phyloP scores from a whole-genome alignment of 2,888 invertebrate genomes.

The Agriopis marginaria region DNA sequence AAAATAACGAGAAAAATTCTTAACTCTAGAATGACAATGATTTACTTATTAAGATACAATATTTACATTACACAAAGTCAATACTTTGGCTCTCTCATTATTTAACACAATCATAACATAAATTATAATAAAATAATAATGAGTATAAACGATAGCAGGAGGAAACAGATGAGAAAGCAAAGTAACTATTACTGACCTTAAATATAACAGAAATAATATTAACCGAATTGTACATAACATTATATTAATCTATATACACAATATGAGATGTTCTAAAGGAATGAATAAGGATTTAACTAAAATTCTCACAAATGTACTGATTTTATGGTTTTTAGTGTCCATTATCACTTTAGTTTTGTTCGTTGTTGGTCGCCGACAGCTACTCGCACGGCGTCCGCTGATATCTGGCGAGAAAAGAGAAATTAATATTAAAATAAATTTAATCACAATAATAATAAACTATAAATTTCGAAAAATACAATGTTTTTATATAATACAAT shows the following conservation, averaged over 20 bases:
- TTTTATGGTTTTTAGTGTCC: constrained; percentile 66
- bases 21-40: constrained; percentile 73
- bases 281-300: constrained; percentile 66
- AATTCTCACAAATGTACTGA: constrained; percentile 62
- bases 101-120: constrained; percentile 50
- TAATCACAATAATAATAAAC: neutral
- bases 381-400: constrained; percentile 81
- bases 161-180: constrained; percentile 59
- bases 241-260: constrained; percentile 71
- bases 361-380: constrained; percentile 79
- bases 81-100: constrained; percentile 79
- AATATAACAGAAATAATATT: constrained; percentile 53
- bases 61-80: constrained; percentile 76
- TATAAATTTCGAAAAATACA: too few species aligned
- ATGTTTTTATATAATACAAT: too few species aligned
- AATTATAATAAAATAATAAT: constrained; percentile 56
- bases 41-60: constrained; percentile 61
- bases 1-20: constrained; percentile 66
- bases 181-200: constrained; percentile 64
- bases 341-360: constrained; percentile 74
- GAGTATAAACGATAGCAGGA: constrained; percentile 59
- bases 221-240: constrained; percentile 68
- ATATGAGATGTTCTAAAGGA: constrained; percentile 67
- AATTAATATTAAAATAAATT: neutral
- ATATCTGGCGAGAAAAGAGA: constrained; percentile 69